These are phyloP conservation scores for Folsomia candida DNA, from an alignment of 2,888 invertebrate genomes.

Conservation along the genomic window DNA sequence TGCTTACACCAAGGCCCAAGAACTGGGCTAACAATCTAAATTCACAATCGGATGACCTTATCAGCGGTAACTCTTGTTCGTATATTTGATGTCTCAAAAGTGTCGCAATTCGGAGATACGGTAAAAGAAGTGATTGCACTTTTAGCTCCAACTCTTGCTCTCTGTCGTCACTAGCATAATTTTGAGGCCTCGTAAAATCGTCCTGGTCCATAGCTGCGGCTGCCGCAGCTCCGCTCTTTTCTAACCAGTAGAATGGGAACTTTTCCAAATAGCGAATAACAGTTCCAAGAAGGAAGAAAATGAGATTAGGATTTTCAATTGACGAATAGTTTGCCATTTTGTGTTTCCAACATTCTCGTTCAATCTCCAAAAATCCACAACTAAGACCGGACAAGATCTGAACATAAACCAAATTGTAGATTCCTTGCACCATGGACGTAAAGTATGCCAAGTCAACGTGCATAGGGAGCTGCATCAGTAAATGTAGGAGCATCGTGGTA, in stretches of 20 bases:
- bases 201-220: conserved; percentile 44
- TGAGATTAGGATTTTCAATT: conserved; percentile 38
- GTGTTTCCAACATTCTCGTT: conserved; percentile 57
- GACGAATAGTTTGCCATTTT: conserved; percentile 34
- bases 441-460: conserved; percentile 86
- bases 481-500: conserved; percentile 78
- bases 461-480: conserved; percentile 78
- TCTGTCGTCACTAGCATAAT: conserved; percentile 29
- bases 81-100: conserved; percentile 74
- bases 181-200: conserved; percentile 9
- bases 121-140: conserved; percentile 76
- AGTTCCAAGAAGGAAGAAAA: conserved; percentile 51
- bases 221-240: conserved; percentile 55
- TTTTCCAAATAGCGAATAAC: conserved; percentile 59
- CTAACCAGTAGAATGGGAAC: conserved; percentile 65
- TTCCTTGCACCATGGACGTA: conserved; percentile 78
- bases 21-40: conserved; percentile 75
- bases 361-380: conserved; percentile 65
- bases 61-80: conserved; percentile 60
- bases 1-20: conserved; percentile 63
- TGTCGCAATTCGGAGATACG: conserved; percentile 79
- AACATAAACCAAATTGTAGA: conserved; percentile 85
- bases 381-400: conserved; percentile 81
- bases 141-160: conserved; percentile 55
- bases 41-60: conserved; percentile 59